Evolutionary conservation across 2,113 vertebrate genomes (phyloP), one percentile per base, ranked within the genome.

Genomic region (Rhipidura dahli): DNA sequence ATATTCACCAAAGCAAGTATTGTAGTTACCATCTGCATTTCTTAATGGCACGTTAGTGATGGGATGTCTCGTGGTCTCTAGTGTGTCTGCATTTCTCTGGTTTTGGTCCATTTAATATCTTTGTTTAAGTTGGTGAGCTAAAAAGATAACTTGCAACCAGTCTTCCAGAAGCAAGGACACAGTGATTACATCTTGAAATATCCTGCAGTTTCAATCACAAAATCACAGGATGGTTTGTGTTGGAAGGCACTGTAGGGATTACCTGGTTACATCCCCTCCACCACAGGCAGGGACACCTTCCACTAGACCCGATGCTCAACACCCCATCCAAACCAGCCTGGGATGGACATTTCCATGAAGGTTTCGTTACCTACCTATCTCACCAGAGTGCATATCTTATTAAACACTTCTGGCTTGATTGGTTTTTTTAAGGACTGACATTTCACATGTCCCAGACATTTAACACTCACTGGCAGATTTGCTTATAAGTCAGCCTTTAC

Each of bases 111-210:
- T 87, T 95, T 37, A 18, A 80, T 83, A 37, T 60, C 86, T 28
- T 13, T 90, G 50, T 94, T 96, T 92, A 92, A 68, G 78, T 45
- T 8, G 40, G 47, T 95, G 86, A 94, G 65, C 79, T 87, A 72
- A 81, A 90, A 93, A 79, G 49, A 57, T 57, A 40, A 81, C 72
- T 94, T 96, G 60, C 76, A 93, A 88, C 63, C 72, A 88, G 64
- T 51, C 59, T 92, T 95, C 77, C 82, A 95, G 83, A 69, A 84
- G 56, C 71, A 95, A 91, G 60, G 47, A 92, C 61, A 78, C 51
- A 71, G 53, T 91, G 83, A 86, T 57, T 89, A 84, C 37, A 64
- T 35, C 44, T 77, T 89, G 79, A 90, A 93, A 90, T 59, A 83
- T n/a, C 45, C 84, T 88, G 72, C 51, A 71, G 42, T 76, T 87